These are phyloP conservation scores for Eriocheir sinensis DNA, from an alignment of 1,140 invertebrate genomes.

Conservation along the genomic window DNA sequence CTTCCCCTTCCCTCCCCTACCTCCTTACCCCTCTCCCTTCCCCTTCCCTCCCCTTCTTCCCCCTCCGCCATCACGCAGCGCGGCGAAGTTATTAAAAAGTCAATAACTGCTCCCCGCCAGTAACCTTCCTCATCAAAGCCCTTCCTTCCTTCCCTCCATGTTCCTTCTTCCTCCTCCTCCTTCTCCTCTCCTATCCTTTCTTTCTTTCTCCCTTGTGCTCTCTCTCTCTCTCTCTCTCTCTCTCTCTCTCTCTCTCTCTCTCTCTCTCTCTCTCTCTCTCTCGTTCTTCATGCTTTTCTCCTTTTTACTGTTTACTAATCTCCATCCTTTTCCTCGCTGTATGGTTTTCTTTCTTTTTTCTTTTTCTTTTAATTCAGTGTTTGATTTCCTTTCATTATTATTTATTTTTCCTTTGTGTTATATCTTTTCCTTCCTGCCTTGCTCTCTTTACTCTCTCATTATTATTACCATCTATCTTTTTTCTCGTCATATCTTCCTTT, in stretches of 20 bases:
- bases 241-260: neutral
- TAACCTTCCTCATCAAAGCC: neutral
- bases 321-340: neutral
- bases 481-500: neutral
- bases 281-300: neutral
- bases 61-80: neutral
- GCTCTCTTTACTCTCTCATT: neutral
- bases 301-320: neutral
- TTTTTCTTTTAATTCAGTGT: neutral
- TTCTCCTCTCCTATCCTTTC: neutral
- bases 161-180: slow-evolving; percentile 2
- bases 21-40: neutral
- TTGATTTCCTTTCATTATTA: neutral
- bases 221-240: neutral
- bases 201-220: neutral
- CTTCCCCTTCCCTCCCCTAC: neutral
- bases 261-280: neutral
- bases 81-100: slow-evolving; percentile 26
- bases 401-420: neutral
- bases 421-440: neutral
- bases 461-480: no score
- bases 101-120: slow-evolving; percentile 16
- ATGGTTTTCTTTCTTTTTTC: neutral
- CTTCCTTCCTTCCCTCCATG: neutral
- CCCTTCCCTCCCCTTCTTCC: neutral